Percentiles rank a stretch among this genome's conserved stretches.
phyloP scores from a whole-genome alignment of 2,888 invertebrate species.

The Calliopum simillimum region DNA sequence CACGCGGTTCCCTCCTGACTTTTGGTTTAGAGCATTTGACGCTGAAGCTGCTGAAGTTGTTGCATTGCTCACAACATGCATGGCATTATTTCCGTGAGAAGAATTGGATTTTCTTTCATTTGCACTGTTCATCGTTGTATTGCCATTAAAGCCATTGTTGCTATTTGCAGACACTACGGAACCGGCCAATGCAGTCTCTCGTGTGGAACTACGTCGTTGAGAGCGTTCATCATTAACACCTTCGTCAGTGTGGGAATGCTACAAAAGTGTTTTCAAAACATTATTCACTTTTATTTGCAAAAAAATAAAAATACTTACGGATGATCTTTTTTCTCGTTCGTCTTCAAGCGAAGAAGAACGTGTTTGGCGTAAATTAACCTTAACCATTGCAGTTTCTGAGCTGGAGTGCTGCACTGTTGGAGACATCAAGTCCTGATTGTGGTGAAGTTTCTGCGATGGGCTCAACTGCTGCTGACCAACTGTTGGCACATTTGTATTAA shows the following conservation, averaged over 20 bases:
- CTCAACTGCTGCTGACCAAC: constrained; percentile 37
- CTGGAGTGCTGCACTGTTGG: constrained; percentile 37
- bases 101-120: constrained; percentile 34
- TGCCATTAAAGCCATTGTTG: constrained; percentile 52
- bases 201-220: constrained; percentile 57
- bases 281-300: not conserved
- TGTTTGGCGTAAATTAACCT: constrained; percentile 54
- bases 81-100: constrained; percentile 24
- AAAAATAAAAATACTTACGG: constrained; percentile 45
- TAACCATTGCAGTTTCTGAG: constrained; percentile 39
- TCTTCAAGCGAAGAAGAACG: constrained; percentile 57
- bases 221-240: constrained; percentile 47
- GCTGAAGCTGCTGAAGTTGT: constrained; percentile 40
- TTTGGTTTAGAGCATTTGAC: constrained; percentile 46
- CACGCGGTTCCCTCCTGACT: constrained; percentile 56
- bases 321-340: constrained; percentile 56
- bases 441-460: constrained; percentile 51
- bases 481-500: constrained; percentile 17
- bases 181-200: constrained; percentile 53
- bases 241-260: constrained; percentile 49
- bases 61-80: constrained; percentile 39
- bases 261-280: not conserved
- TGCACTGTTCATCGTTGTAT: constrained; percentile 44
- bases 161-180: constrained; percentile 29
- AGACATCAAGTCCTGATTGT: constrained; percentile 38